Evolutionary conservation across 2,797 vertebrate genomes (phyloP), one percentile per base, ranked within the genome.

Genomic region (Spea hammondii): DNA sequence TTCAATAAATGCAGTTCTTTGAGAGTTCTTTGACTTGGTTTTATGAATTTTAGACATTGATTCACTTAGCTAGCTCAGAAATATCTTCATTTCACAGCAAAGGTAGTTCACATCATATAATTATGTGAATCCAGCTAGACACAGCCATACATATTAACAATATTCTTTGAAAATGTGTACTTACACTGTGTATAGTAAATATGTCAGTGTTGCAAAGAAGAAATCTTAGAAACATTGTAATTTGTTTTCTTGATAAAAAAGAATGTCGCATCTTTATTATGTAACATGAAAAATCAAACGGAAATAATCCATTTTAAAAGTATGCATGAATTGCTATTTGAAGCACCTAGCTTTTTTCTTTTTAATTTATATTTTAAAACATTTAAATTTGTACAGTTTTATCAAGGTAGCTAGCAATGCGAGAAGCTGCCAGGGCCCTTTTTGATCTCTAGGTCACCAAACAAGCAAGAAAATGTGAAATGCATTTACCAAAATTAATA

Each of bases 111-210:
- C 46, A 80, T 66, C n/a, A 11, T 65, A 44, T 76, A 76, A 80
- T 80, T 65, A 76, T 76, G 67, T 50, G 59, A 71, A 60, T 71
- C 17, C 66, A 70, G 67, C 54, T 59, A 65, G n/a, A 44, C 13
- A 55, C 9, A n/a, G 45, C 72, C 57, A 67, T 7, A 79, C 51
- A 74, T 75, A n/a, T 57, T 48, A 60, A 70, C 13, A 57, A 45
- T 45, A 8, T 57, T 65, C 45, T 45, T 14, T 70, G n/a, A 13
- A 32, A 75, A 80, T 70, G 50, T 75, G 48, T 68, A 13, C 66
- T 49, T 76, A 55, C 10, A 48, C 48, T 60, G 55, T 70, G 5
- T 65, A 51, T 13, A 70, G 72, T 70, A 80, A 80, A 75, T 76
- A 80, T 71, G 73, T 50, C 72, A 80, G 65, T 71, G 65, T 47